Base-by-base conservation (phyloP, 2,888 invertebrate species). In the Eupithecia insigniata region DNA sequence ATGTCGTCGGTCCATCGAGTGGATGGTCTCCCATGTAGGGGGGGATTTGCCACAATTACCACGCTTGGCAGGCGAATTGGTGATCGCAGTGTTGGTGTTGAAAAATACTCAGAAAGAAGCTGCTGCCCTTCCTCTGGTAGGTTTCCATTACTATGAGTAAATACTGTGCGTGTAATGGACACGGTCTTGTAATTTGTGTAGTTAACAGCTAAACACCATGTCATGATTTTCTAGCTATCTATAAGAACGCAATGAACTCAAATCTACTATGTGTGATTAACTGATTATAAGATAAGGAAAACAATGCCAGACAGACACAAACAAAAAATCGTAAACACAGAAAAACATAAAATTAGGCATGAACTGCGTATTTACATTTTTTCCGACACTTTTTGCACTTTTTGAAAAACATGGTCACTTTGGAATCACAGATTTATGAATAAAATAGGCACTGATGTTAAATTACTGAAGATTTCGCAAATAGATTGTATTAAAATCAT, bases 321-420 rank as follows among this genome's bases (percentile, higher is more conserved):
- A 36, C 10, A 22, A 64, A 64, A 60, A 39, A 16, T 7, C 7
- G n/a, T 34, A 39, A 1, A 67, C 14, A 60, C 34, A 22, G 22
- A 67, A 58, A 67, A 18, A 67, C 39, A n/a, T 28, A 30, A 58
- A 39, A 5, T 43, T 16, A 36, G 67, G 18, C 51, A 32, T 32
- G 55, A 43, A 12, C 30, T 64, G 73, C 78, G 81, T 85, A 89
- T 80, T 92, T 91, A 92, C 93, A 88, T 86, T 90, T 90, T 70
- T 81, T 89, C 12, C 91, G 87, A 75, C 93, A 92, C 80, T 87
- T 90, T 71, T 88, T 90, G 84, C 93, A 93, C 82, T 90, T 92
- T 80, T 89, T 89, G 73, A 92, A 92, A 75, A 93, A 85, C 93
- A 93, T 92, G 30, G 70, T 16, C 55, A 61, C 34, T 10, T 46